Base-by-base conservation (phyloP, 2,797 vertebrate species). In the Neostethus bicornis region DNA sequence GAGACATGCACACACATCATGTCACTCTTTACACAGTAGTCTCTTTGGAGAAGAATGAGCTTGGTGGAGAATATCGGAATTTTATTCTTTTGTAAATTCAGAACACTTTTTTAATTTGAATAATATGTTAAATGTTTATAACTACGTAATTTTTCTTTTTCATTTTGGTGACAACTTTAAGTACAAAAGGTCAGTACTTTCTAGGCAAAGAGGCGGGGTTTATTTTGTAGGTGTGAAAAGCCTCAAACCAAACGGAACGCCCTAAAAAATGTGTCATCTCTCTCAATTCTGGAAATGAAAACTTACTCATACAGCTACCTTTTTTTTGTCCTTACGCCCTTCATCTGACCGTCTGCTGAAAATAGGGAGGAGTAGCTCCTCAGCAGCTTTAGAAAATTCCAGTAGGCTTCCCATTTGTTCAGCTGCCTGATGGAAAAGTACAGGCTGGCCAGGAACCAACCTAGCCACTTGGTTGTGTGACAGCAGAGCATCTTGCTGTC, bases 361-460 rank as follows among this genome's bases (percentile, higher is more conserved):
- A 16, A 34, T 55, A 29, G 41, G 29, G 25, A 14, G 8, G 28
- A 46, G 16, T 29, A 9, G 48, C 48, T 50, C 24, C 50, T 28
- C 31, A 16, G 32, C 38, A 8, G 17, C n/a, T 53, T 61, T 46
- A 56, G 20, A 79, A 79, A 65, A 60, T 69, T 79, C 55, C 56
- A 77, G 61, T 69, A 64, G 62, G 63, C 60, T 44, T 28, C 42
- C 5, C 61, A 70, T 73, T 87, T 73, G 58, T 79, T 75, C 53
- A 62, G 70, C 79, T 49, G 64, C 50, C 63, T 51, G 37, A 44
- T 85, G 87, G 87, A 88, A 89, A 89, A 86, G 75, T 88, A 86
- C 84, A 58, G 68, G 19, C 26, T 35, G 43, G 48, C 28, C 48
- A 10, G 8, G n/a, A n/a, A n/a, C 41, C 59, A 48, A 34, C 45